Evolutionary conservation across 2,888 invertebrate genomes (phyloP).

Genomic region (Parasteatoda lunata): DNA sequence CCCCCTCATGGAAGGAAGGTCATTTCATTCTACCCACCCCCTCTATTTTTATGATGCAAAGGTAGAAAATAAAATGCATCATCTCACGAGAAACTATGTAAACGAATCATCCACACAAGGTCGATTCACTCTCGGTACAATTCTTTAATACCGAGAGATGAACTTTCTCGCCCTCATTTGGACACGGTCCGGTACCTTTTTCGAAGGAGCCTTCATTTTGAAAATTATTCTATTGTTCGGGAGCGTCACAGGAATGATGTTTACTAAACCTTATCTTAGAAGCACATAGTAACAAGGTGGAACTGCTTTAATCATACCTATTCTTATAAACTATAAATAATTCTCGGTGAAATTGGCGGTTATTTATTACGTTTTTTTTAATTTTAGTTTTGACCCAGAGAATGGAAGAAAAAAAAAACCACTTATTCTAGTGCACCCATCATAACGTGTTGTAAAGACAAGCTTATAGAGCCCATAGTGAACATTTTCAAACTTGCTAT

Average conservation of each 20-base stretch:
- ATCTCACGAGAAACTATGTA: constrained; percentile 2
- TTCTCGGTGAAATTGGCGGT: no score
- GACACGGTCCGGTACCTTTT: background rate
- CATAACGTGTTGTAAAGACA: no score
- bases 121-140: background rate
- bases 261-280: no score
- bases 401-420: no score
- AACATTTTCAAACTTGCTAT: no score
- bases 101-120: background rate
- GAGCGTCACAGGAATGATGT: background rate
- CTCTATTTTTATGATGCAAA: background rate
- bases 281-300: no score
- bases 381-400: no score
- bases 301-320: no score
- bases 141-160: background rate
- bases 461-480: no score
- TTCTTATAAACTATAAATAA: no score
- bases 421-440: no score
- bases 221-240: background rate
- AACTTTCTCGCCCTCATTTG: background rate
- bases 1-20: background rate
- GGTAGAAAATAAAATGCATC: background rate
- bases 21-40: background rate
- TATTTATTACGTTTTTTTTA: no score
- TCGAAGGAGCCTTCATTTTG: background rate